phyloP scores from a whole-genome alignment of 92 coral and sea anemone species.

The Heteractis magnifica region DNA sequence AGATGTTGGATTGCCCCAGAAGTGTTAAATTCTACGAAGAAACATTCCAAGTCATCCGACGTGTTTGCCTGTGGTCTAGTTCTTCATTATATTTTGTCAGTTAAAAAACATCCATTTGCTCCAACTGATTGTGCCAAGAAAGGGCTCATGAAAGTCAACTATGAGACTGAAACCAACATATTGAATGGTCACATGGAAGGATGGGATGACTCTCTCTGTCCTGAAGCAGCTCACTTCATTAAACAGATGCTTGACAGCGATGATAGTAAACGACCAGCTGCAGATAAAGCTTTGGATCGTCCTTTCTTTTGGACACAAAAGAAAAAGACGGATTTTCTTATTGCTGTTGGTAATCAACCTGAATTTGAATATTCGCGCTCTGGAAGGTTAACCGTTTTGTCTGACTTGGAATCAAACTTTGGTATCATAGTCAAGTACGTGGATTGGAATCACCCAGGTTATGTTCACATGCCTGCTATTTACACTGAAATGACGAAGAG shows the following conservation, averaged over 20 bases:
- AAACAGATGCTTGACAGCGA: conserved; percentile 30
- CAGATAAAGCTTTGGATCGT: no score
- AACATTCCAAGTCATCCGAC: conserved; percentile 32
- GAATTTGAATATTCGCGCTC: no score
- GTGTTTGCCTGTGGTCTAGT: conserved; percentile 57
- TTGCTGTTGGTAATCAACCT: conserved; percentile 48
- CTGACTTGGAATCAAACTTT: no score
- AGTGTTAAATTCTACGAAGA: neutral
- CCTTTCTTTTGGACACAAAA: conserved; percentile 47
- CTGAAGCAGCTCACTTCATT: conserved; percentile 38
- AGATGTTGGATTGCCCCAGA: conserved; percentile 65
- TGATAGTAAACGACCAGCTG: conserved; percentile 34
- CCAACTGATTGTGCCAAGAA: conserved; percentile 9
- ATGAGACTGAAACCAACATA: conserved; percentile 49
- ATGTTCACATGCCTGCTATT: no score
- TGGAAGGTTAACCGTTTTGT: no score
- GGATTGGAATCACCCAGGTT: no score
- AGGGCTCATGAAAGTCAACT: neutral
- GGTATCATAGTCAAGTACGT: no score
- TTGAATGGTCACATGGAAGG: neutral
- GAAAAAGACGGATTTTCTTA: conserved; percentile 34
- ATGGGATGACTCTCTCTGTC: conserved; percentile 8
- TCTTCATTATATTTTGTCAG: conserved; percentile 40
- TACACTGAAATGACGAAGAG: no score
- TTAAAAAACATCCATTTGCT: conserved; percentile 45